phyloP scores from a whole-genome alignment of 2,797 vertebrate genomes.

The Cossypha caffra region DNA sequence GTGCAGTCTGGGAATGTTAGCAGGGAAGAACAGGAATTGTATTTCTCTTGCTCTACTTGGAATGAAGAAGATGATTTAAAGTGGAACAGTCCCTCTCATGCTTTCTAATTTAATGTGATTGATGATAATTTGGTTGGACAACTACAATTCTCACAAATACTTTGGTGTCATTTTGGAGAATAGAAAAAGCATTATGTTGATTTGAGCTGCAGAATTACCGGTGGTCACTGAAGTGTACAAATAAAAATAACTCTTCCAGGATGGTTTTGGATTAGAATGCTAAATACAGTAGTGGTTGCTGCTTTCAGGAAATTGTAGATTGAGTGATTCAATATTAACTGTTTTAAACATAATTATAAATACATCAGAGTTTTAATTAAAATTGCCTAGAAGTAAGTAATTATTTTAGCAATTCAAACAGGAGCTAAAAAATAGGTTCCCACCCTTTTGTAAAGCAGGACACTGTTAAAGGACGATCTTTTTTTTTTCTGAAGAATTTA shows the following conservation, averaged over 20 bases:
- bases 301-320: neutral
- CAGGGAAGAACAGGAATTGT: neutral
- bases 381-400: neutral
- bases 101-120: neutral
- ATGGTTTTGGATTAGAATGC: neutral
- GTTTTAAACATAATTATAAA: neutral
- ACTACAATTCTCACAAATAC: neutral
- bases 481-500: neutral
- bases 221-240: neutral
- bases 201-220: slow-evolving; percentile 11
- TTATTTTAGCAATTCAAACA: neutral
- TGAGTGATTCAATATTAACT: neutral
- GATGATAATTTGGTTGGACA: slow-evolving; percentile 28
- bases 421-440: neutral
- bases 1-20: neutral
- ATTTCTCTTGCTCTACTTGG: neutral
- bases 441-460: neutral
- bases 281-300: neutral
- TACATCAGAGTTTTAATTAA: slow-evolving; percentile 13
- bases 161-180: slow-evolving; percentile 9
- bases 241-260: slow-evolving; percentile 13
- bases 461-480: rapidly evolving
- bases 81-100: neutral
- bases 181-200: neutral
- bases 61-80: neutral